A percentile compares a stretch with the other conserved stretches of the same genome.
Evolutionary conservation across 2,113 vertebrate species (phyloP).

Genomic region (Thomomys bottae): DNA sequence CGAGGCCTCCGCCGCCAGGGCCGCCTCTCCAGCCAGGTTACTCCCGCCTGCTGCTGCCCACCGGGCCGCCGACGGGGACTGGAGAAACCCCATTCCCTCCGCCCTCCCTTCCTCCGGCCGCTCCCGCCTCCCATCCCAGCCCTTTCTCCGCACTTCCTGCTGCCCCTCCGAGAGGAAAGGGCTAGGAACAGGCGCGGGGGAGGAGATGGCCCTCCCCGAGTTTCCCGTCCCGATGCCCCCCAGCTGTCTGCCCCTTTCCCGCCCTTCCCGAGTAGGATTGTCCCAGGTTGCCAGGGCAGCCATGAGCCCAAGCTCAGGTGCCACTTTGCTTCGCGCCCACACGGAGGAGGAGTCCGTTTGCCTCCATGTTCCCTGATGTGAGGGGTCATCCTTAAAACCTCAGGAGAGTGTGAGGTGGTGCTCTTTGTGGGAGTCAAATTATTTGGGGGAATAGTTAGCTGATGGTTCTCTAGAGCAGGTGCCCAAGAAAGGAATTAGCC

Average conservation of each 20-base stretch:
- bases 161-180: slow-evolving; percentile 73
- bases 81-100: slow-evolving; percentile 74
- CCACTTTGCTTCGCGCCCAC: neutral
- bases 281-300: slow-evolving; percentile 56
- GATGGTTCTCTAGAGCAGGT: neutral
- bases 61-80: slow-evolving; percentile 36
- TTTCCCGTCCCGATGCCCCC: slow-evolving; percentile 46
- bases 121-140: slow-evolving; percentile 68
- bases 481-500: slow-evolving; percentile 12
- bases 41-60: slow-evolving; percentile 61
- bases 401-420: neutral
- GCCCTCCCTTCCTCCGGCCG: slow-evolving; percentile 70
- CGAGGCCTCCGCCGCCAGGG: neutral
- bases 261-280: neutral
- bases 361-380: neutral
- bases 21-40: slow-evolving; percentile 39
- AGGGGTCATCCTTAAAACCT: neutral
- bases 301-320: neutral
- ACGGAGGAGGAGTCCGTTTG: neutral
- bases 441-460: neutral
- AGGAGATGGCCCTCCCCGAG: slow-evolving; percentile 40
- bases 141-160: slow-evolving; percentile 81
- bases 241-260: neutral
- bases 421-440: neutral
- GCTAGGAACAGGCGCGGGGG: slow-evolving; percentile 36